A percentile compares a stretch with the other conserved stretches of the same genome.
Conservation (phyloP, 2,797 vertebrate genomes). For the Acestrorhynchus altus region DNA sequence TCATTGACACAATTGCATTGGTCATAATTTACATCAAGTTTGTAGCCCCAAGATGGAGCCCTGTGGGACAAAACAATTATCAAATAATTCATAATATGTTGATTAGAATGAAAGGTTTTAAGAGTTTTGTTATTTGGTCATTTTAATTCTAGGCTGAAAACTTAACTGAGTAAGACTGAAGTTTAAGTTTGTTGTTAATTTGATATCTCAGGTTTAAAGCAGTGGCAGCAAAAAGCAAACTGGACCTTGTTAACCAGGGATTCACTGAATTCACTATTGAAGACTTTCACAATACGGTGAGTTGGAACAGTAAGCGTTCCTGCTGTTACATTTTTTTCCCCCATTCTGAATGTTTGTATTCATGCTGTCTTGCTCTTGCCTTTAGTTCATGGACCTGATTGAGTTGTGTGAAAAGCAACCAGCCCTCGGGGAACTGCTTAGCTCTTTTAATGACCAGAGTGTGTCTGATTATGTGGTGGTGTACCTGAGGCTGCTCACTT, state of each 20-base stretch:
- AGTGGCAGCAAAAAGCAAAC: conserved; percentile 90
- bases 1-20: no score
- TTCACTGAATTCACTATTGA: conserved; percentile 96
- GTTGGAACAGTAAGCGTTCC: conserved; percentile 69
- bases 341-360: not conserved
- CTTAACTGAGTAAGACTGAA: no score
- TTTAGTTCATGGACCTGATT: conserved; percentile 95
- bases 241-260: conserved; percentile 89
- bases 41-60: no score
- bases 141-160: not conserved
- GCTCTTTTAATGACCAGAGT: conserved; percentile 93
- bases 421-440: conserved; percentile 84
- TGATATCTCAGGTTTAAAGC: conserved; percentile 86
- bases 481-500: conserved; percentile 93
- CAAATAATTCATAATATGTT: no score
- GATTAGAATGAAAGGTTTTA: no score
- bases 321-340: not conserved
- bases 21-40: no score
- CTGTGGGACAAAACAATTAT: no score
- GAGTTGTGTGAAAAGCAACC: conserved; percentile 91
- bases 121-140: not conserved
- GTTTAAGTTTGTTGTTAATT: not conserved
- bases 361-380: not conserved
- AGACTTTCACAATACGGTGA: conserved; percentile 94
- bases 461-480: conserved; percentile 95